Evolutionary conservation across 2,113 vertebrate species (phyloP).

Genomic region (Periophthalmodon schlosseri): DNA sequence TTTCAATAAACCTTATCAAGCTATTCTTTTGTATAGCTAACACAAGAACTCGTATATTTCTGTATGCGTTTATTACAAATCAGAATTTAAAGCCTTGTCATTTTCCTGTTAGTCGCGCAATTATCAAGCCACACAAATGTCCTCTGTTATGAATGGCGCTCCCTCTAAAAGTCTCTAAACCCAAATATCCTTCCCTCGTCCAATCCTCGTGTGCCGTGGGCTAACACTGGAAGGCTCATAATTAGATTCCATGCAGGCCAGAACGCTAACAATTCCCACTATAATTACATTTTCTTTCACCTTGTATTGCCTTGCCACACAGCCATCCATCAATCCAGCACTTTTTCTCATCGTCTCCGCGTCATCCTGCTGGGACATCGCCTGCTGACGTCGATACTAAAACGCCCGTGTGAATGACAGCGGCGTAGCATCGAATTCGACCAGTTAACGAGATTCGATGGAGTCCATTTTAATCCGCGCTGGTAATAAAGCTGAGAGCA

Average conservation of each 20-base stretch:
- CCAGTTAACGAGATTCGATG: slow-evolving; percentile 32
- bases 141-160: slow-evolving; percentile 10
- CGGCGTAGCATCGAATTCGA: slow-evolving; percentile 22
- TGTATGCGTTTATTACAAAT: too few relatives aligned
- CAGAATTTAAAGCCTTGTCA: not conserved
- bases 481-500: slow-evolving; percentile 18
- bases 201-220: slow-evolving; percentile 34
- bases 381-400: not conserved
- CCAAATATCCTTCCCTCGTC: slow-evolving; percentile 6
- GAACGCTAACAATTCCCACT: slow-evolving; percentile 56
- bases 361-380: slow-evolving; percentile 11
- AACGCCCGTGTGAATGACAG: not conserved
- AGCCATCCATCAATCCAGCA: slow-evolving; percentile 25
- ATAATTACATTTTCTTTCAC: slow-evolving; percentile 56
- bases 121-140: not conserved
- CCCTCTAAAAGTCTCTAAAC: not conserved
- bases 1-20: not conserved
- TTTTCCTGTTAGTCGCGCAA: not conserved
- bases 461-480: slow-evolving; percentile 12
- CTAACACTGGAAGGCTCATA: slow-evolving; percentile 61
- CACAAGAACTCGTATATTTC: not conserved
- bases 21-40: not conserved
- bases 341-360: slow-evolving; percentile 29
- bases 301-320: slow-evolving; percentile 24
- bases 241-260: slow-evolving; percentile 65